Conservation (phyloP, 1,140 invertebrate genomes). For the Ceratosolen fusciceps region DNA sequence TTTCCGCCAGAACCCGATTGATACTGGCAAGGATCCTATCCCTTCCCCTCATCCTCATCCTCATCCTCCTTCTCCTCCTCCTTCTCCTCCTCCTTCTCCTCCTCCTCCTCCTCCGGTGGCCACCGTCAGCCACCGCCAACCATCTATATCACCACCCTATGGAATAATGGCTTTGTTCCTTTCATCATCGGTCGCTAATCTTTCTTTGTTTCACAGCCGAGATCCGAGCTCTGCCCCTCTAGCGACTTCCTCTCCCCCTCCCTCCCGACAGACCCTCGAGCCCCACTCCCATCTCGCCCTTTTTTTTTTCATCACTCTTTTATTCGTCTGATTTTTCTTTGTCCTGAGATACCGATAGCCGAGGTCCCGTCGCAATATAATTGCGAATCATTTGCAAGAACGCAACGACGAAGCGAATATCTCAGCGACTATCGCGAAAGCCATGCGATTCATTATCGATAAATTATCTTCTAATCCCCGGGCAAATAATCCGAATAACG, state of each 20-base stretch:
- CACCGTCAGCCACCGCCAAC: not conserved
- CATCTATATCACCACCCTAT: not conserved
- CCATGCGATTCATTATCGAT: too few relatives aligned
- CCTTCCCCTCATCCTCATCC: not conserved
- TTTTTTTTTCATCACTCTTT: too few relatives aligned
- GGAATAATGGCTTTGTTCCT: conserved; percentile 42
- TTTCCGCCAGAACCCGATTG: not conserved
- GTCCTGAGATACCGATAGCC: too few relatives aligned
- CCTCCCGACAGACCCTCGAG: too few relatives aligned
- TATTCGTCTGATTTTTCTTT: too few relatives aligned
- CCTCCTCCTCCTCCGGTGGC: not conserved
- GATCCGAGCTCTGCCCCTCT: not conserved
- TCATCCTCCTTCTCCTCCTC: not conserved
- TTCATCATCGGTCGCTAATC: conserved; percentile 41
- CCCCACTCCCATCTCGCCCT: too few relatives aligned
- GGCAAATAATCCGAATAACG: too few relatives aligned
- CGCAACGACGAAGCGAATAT: too few relatives aligned
- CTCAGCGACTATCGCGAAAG: too few relatives aligned
- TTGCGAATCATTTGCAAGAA: too few relatives aligned
- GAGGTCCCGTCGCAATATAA: too few relatives aligned
- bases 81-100: not conserved
- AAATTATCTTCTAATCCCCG: too few relatives aligned
- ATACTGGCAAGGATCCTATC: not conserved
- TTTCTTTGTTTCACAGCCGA: conserved; percentile 31
- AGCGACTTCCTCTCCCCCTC: not conserved